Evolutionary conservation across 2,888 invertebrate genomes (phyloP).

Genomic region (Anthoptus insignis): DNA sequence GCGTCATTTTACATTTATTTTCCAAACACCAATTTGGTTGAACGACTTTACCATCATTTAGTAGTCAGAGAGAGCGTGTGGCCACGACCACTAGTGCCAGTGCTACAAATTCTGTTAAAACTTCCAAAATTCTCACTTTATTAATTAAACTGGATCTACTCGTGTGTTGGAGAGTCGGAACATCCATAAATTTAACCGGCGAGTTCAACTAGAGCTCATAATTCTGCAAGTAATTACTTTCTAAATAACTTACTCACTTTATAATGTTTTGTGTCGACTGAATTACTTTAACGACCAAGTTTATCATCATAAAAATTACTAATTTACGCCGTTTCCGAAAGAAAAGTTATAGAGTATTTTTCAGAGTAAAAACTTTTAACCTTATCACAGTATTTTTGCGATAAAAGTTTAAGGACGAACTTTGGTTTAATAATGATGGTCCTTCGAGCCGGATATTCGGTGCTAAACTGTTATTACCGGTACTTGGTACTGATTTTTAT

Average conservation of each 20-base stretch:
- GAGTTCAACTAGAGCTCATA: constrained; percentile 24
- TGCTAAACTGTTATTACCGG: neutral
- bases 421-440: neutral
- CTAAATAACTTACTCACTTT: constrained; percentile 13
- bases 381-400: neutral
- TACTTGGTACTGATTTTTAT: too few species aligned
- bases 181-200: constrained; percentile 22
- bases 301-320: constrained; percentile 16
- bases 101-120: constrained; percentile 28
- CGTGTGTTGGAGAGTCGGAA: constrained; percentile 21
- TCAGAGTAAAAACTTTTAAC: neutral
- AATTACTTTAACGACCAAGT: constrained; percentile 13
- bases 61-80: neutral
- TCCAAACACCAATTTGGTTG: too few species aligned
- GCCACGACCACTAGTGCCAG: neutral
- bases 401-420: neutral
- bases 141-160: constrained; percentile 36
- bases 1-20: too few species aligned
- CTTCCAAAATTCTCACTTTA: constrained; percentile 28
- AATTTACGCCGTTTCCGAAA: neutral
- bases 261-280: constrained; percentile 23
- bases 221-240: constrained; percentile 27
- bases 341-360: neutral
- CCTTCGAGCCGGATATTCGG: neutral
- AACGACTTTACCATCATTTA: too few species aligned